Conservation (phyloP, 2,888 invertebrate genomes). For the Eristalis tenax region DNA sequence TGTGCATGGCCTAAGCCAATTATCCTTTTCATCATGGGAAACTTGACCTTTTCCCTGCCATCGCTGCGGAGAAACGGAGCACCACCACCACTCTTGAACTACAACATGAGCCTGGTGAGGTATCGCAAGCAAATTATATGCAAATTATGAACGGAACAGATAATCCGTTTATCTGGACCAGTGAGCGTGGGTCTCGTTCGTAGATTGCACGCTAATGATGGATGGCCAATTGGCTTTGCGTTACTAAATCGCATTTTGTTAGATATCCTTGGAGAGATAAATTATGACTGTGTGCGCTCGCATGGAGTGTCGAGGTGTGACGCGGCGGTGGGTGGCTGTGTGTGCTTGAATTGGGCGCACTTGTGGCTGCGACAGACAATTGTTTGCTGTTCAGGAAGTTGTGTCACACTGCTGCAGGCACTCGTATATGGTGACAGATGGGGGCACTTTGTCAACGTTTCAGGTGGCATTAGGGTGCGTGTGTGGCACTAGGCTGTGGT, state of each 20-base stretch:
- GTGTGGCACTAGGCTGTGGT: too few species aligned
- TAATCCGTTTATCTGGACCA: conserved; percentile 71
- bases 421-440: neutral
- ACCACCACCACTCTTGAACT: conserved; percentile 1
- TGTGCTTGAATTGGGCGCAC: neutral
- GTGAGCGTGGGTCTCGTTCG: conserved; percentile 49
- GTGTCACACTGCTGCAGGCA: neutral
- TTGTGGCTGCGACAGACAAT: neutral
- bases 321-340: neutral
- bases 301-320: neutral
- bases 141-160: conserved; percentile 65
- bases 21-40: conserved; percentile 72
- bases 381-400: neutral
- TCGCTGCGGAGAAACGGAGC: neutral
- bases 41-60: conserved; percentile 58
- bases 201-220: conserved; percentile 46
- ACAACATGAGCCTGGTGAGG: conserved; percentile 7
- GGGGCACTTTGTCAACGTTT: neutral
- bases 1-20: conserved; percentile 57
- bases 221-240: conserved; percentile 52
- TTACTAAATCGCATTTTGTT: conserved; percentile 53
- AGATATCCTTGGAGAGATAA: conserved; percentile 2
- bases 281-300: neutral
- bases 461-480: neutral
- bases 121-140: conserved; percentile 66